Evolutionary conservation across 2,113 vertebrate genomes (phyloP).

Genomic region (Passerina amoena): DNA sequence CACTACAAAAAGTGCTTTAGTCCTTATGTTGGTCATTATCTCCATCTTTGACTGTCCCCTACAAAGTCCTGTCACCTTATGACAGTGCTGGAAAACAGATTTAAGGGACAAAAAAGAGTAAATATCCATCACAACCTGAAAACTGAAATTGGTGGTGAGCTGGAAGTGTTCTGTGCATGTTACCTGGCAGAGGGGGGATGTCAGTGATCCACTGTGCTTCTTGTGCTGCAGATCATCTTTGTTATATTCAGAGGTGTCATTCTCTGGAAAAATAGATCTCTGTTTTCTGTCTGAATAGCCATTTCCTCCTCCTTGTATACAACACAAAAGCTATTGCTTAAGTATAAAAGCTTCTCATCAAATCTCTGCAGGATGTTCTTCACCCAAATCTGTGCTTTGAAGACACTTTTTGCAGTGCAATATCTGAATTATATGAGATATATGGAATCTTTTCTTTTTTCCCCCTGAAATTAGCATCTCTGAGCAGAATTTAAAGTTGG

Average conservation of each 20-base stretch:
- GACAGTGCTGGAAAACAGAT: neutral
- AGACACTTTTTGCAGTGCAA: neutral
- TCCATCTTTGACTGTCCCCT: neutral
- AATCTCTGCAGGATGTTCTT: conserved; percentile 6
- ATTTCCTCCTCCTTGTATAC: conserved; percentile 7
- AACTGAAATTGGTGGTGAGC: neutral
- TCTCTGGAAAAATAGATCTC: neutral
- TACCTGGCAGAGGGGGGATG: neutral
- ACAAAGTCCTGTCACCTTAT: neutral
- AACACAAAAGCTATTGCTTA: neutral
- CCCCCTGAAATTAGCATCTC: neutral
- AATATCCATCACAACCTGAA: neutral
- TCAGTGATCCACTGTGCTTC: neutral
- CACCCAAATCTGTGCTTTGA: conserved; percentile 5
- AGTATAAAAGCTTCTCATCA: conserved; percentile 46
- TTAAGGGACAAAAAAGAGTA: neutral
- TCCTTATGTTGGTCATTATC: neutral
- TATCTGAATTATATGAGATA: neutral
- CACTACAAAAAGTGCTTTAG: neutral
- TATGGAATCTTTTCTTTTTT: neutral
- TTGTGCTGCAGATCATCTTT: neutral
- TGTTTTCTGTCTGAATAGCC: conserved; percentile 10
- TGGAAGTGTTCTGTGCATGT: rapidly evolving
- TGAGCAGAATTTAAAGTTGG: neutral
- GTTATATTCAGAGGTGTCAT: neutral